A percentile compares a stretch with the other conserved stretches of the same genome.
Evolutionary conservation across 2,888 invertebrate genomes (phyloP).

Genomic region (Nomada fucata): DNA sequence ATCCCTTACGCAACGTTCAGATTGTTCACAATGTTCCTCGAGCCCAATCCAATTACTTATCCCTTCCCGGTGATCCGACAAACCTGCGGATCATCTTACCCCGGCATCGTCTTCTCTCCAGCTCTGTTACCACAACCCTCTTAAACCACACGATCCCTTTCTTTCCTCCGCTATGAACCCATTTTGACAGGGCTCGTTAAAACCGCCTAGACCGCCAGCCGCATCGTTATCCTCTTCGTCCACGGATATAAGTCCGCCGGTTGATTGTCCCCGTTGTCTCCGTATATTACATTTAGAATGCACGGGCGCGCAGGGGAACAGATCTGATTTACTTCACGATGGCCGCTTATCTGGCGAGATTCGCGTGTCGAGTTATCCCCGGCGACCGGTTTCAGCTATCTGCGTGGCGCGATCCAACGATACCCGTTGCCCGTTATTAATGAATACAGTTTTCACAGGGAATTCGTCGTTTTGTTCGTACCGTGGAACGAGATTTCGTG

Average conservation of each 20-base stretch:
- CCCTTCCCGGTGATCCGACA: background rate
- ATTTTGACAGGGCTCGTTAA: constrained; percentile 45
- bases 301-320: constrained; percentile 40
- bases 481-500: constrained; percentile 63
- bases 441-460: constrained; percentile 68
- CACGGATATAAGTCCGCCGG: constrained; percentile 47
- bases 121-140: background rate
- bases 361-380: constrained; percentile 65
- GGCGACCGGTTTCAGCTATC: constrained; percentile 69
- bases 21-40: too few species aligned
- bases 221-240: constrained; percentile 55
- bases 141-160: constrained; percentile 12
- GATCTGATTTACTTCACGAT: constrained; percentile 67
- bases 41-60: too few species aligned
- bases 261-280: constrained; percentile 65
- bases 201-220: constrained; percentile 34
- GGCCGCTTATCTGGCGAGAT: constrained; percentile 66
- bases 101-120: background rate
- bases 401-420: constrained; percentile 67
- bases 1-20: too few species aligned
- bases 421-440: constrained; percentile 69
- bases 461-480: constrained; percentile 61
- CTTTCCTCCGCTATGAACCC: constrained; percentile 10
- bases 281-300: constrained; percentile 61
- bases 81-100: background rate